Evolutionary conservation across 2,888 invertebrate genomes (phyloP), one percentile per base, ranked within the genome.

Genomic region (Criorhina ranunculi): DNA sequence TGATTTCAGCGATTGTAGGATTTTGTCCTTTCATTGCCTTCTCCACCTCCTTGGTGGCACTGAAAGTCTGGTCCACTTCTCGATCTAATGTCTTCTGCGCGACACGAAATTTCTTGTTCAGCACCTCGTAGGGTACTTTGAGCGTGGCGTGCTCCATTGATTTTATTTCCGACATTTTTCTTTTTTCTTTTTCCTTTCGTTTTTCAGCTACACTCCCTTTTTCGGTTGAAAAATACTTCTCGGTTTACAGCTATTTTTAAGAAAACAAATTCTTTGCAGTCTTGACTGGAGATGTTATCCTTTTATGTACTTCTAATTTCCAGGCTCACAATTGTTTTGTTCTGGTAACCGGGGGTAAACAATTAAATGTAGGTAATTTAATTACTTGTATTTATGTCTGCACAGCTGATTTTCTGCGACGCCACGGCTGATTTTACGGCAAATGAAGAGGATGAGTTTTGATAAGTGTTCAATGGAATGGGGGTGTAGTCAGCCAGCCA

Each of bases 91-190:
- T 95, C 89, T 99, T 98, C 92, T 99, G 99, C 1, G 98, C 97
- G 53, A 96, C 95, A 70, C 99, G 95, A 91, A 99, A 99, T 89
- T 97, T 97, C 92, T 99, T 99, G 92, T 99, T 99, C 87, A 99
- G 93, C 59, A 99, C 95, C 92, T 99, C 99, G 90, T 99, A 99
- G 1, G 99, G 99, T 87, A 99, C 98, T 95, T 98, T 98, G 87
- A 99, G 93, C 29, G 98, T 98, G 64, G 98, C 96, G 93, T 99
- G 98, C 92, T 99, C 99, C 91, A 99, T 93, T 87, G 97, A 96
- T 92, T 97, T 98, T 86, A 98, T 93, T 93, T 98, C 98, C 91
- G 97, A 96, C 98, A 98, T 98, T 89, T 89, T 93, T 46, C 35
- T 82, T 29, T 66, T 64, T 64, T 17, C 3, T 46, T 51, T 49